Evolutionary conservation across 2,113 vertebrate genomes (phyloP), one percentile per base, ranked within the genome.

Genomic region (Baryphthengus martii): DNA sequence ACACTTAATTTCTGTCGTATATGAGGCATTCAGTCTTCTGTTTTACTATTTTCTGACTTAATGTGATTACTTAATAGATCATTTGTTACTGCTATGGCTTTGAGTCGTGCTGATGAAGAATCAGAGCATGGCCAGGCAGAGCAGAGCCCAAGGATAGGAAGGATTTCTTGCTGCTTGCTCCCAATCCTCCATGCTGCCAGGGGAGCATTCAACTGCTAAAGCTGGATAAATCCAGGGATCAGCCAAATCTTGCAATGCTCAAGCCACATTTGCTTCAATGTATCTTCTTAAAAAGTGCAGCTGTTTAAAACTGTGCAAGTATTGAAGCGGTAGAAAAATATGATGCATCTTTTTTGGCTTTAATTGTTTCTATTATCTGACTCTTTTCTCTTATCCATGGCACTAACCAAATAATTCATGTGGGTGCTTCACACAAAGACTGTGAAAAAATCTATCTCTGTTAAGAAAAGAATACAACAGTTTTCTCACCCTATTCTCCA

Each of bases 181-280:
- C 9, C n/a, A 45, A 1, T 20, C 20, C 9, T 28, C 13, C 2
- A 5, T 0, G 0, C 3, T 50, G 35, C 9, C 39, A 71, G 10
- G 7, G 8, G 13, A 81, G 21, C 17, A 24, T 58, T 53, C 14
- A 53, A 19, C 15, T 44, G 53, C 11, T 2, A 5, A 74, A 74
- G 21, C 5, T 29, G 49, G 8, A 59, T 42, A 35, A 90, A 93
- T 15, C 15, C 35, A 50, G 15, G 13, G 13, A 83, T 63, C 29
- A 79, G 35, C 4, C 7, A 56, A n/a, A 66, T 14, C 19, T 14
- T 12, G 7, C 13, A 56, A 17, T 26, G 2, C 6, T 76, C 10
- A 4, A 3, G 3, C 11, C 37, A 44, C 10, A 8, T 52, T 62
- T 42, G 5, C 14, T 58, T 67, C 45, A 58, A 15, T 1, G 1